A percentile compares a stretch with the other conserved stretches of the same genome.
Conservation (phyloP, 1,140 invertebrate species). For the Anastrepha ludens region DNA sequence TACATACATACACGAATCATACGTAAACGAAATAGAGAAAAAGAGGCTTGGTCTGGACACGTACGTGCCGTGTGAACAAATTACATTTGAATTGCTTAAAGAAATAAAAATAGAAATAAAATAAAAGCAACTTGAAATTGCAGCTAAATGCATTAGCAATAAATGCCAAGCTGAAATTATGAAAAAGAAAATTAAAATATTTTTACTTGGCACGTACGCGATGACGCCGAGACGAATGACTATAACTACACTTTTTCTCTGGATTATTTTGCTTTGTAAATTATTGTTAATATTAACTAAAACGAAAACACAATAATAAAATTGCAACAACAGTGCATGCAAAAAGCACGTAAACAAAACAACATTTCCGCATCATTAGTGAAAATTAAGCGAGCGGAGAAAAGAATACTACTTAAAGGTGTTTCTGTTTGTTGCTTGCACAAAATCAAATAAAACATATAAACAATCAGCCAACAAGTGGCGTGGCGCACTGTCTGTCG, state of each 20-base stretch:
- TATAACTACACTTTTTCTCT: background rate
- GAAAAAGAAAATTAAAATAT: background rate
- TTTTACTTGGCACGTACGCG: conserved; percentile 12
- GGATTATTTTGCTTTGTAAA: background rate
- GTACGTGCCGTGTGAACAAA: background rate
- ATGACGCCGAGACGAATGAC: no score
- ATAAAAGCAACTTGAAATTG: background rate
- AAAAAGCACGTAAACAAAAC: conserved; percentile 22
- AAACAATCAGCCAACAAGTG: background rate
- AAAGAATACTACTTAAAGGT: background rate
- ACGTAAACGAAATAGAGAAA: no score
- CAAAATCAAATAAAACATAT: background rate
- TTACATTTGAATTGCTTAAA: background rate
- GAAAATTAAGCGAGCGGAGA: background rate
- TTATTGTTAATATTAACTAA: conserved; percentile 9
- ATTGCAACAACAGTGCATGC: background rate
- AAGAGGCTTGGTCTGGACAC: background rate
- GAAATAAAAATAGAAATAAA: background rate
- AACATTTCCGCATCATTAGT: conserved; percentile 30
- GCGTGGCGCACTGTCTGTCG: background rate
- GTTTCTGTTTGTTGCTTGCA: background rate
- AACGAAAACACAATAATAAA: background rate
- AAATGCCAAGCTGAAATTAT: background rate
- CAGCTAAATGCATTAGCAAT: background rate
- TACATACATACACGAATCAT: no score